Percentiles rank a stretch among this genome's conserved stretches.
Evolutionary conservation across 2,888 invertebrate species (phyloP).

Genomic region (Meiosimyza decipiens): DNA sequence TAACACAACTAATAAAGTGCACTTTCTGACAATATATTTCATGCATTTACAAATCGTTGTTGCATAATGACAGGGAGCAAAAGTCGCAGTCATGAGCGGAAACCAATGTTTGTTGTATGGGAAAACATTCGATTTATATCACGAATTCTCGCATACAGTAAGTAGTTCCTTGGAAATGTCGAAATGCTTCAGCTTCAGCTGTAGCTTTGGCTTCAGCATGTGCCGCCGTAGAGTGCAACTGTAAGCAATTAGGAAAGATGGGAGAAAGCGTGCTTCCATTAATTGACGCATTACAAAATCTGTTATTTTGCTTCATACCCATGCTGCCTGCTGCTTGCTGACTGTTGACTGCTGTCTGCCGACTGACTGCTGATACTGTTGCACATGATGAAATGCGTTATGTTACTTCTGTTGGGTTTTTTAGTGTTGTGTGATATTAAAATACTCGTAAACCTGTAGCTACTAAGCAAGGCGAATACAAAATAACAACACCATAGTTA

Average conservation of each 20-base stretch:
- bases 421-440: too few relatives aligned
- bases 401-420: neutral
- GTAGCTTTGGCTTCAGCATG: slow-evolving; percentile 1
- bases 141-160: neutral
- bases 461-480: too few relatives aligned
- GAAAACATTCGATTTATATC: slow-evolving; percentile 11
- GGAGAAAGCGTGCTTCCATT: slow-evolving; percentile 33
- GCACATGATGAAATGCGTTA: slow-evolving; percentile 20
- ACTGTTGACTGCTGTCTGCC: neutral
- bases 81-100: slow-evolving; percentile 14
- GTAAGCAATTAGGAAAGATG: slow-evolving; percentile 21
- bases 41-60: slow-evolving; percentile 25
- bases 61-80: slow-evolving; percentile 21
- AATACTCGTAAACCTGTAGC: too few relatives aligned
- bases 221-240: neutral
- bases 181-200: neutral
- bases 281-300: slow-evolving; percentile 35
- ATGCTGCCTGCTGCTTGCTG: neutral
- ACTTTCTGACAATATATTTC: too few relatives aligned
- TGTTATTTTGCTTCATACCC: slow-evolving; percentile 13
- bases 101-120: neutral
- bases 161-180: slow-evolving; percentile 18
- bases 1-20: too few relatives aligned
- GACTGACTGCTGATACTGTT: neutral
- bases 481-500: too few relatives aligned